These are phyloP conservation scores for Eupithecia pulchellata DNA, from an alignment of 2,888 invertebrate species.

Conservation along the genomic window DNA sequence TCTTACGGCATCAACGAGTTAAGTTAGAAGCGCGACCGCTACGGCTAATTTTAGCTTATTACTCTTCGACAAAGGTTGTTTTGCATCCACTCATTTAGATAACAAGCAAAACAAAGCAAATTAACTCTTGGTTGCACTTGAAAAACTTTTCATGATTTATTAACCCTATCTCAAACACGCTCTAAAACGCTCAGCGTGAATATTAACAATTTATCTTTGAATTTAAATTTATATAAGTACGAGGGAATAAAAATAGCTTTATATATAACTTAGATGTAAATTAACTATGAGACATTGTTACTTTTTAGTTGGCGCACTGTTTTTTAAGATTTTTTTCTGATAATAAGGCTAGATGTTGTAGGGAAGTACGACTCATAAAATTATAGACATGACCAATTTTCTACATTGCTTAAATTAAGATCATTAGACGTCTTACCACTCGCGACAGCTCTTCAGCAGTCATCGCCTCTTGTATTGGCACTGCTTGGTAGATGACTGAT, in stretches of 20 bases:
- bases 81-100: slow-evolving; percentile 52
- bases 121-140: slow-evolving; percentile 43
- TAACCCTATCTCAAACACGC: slow-evolving; percentile 42
- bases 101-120: slow-evolving; percentile 54
- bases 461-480: too few species aligned
- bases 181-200: slow-evolving; percentile 23
- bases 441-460: too few species aligned
- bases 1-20: background rate
- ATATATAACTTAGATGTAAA: background rate
- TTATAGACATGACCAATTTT: too few species aligned
- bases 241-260: background rate
- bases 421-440: too few species aligned
- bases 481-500: too few species aligned
- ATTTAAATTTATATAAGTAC: slow-evolving; percentile 26
- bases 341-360: background rate
- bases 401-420: too few species aligned
- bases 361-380: too few species aligned
- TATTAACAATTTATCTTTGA: slow-evolving; percentile 20
- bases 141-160: slow-evolving; percentile 48
- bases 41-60: slow-evolving; percentile 19
- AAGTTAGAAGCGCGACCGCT: background rate
- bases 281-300: background rate
- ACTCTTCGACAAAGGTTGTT: slow-evolving; percentile 49
- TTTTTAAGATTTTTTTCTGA: background rate
- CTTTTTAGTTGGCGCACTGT: background rate